Evolutionary conservation across 2,113 vertebrate species (phyloP).

Genomic region (Platichthys stellatus): DNA sequence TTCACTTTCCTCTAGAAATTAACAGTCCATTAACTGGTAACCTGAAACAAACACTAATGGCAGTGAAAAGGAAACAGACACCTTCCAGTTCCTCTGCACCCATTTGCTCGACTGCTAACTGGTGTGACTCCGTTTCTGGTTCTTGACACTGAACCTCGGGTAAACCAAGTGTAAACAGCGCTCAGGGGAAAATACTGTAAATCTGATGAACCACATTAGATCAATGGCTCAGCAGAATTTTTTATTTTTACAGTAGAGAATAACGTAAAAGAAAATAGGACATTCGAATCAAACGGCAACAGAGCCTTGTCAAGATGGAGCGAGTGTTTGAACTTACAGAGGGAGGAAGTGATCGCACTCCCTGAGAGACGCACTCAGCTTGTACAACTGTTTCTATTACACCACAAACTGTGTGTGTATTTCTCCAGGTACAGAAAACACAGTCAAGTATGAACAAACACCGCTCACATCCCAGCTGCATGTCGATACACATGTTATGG

Average conservation of each 20-base stretch:
- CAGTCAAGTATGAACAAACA: background rate
- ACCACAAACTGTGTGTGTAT: background rate
- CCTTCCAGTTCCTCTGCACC: background rate
- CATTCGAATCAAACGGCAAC: background rate
- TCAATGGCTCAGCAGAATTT: background rate
- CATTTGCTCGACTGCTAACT: background rate
- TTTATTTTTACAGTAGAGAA: background rate
- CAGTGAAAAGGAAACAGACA: background rate
- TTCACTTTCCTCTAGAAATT: background rate
- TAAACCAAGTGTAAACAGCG: background rate
- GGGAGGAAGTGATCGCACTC: background rate
- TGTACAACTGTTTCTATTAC: background rate
- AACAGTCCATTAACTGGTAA: conserved; percentile 23
- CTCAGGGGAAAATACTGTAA: too few species aligned
- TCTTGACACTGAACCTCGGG: background rate
- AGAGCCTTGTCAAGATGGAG: background rate
- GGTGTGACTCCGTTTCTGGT: background rate
- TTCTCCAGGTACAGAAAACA: background rate
- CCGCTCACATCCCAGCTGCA: background rate
- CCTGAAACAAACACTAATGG: background rate
- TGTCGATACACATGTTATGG: background rate
- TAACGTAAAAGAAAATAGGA: too few species aligned
- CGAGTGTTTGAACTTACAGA: background rate
- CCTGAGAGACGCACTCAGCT: background rate
- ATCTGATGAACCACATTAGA: background rate